Evolutionary conservation across 1,140 invertebrate species (phyloP), one percentile per base, ranked within the genome.

Genomic region (Heliothis virescens): DNA sequence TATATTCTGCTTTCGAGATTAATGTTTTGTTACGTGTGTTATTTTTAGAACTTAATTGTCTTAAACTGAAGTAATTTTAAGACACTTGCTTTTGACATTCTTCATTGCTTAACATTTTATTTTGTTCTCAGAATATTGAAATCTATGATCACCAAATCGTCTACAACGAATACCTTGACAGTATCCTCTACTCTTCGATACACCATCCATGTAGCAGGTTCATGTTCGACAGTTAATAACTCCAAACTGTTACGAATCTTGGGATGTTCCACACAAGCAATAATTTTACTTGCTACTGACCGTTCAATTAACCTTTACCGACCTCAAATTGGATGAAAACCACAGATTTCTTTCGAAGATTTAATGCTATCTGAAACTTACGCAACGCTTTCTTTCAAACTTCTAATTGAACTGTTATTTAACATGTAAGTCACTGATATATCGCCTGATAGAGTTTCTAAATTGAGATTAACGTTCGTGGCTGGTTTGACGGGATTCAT

Each of bases 391-490:
- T 71, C 47, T 53, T 52, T n/a, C n/a, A 63, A 41, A 26, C 18
- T 53, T 29, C 21, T 71, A 71, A 52, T 52, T 71, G n/a, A 71
- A 50, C 67, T 47, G 55, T 75, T 75, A 75, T 75, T 47, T 15
- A 73, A 73, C 71, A 59, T 62, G 41, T 50, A 62, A n/a, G 13
- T 75, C 62, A 75, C 16, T 26, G 29, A 26, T 48, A 75, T 59
- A 62, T 41, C 11, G 62, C 52, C 72, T 75, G 72, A 75, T 75
- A 75, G 62, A 29, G 57, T 75, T 73, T 60, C 71, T 73, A 73
- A 73, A 73, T 73, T 73, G 55, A 73, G 55, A 62, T 75, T 50
- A 47, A 59, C 57, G 18, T 50, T 75, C 7, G 18, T 16, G 21
- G 34, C 72, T 21, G 72, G 72, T 50, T 50, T 59, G 72, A 62